These are phyloP conservation scores for Equus przewalskii DNA, from an alignment of 2,113 vertebrate species.

Conservation along the genomic window DNA sequence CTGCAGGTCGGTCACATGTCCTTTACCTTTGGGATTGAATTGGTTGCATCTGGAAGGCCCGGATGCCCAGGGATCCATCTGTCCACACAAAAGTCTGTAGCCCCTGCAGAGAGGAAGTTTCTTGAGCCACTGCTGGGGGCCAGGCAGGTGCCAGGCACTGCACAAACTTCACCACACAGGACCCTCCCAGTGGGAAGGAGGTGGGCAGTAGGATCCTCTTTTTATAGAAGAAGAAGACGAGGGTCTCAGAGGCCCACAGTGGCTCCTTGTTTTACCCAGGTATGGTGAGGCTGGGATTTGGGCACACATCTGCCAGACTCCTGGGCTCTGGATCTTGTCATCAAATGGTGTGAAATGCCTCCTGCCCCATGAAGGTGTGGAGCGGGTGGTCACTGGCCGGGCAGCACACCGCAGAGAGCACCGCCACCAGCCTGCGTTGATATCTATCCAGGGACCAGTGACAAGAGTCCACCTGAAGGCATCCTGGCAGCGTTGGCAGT, in stretches of 20 bases:
- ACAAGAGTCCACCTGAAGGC: background rate
- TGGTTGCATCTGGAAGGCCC: background rate
- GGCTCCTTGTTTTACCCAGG: background rate
- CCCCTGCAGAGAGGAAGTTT: background rate
- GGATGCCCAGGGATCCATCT: background rate
- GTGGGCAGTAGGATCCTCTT: background rate
- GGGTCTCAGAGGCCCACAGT: background rate
- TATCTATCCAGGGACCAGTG: no score
- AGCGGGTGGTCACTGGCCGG: background rate
- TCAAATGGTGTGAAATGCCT: background rate
- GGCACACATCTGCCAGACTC: fast-evolving
- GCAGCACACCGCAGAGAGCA: fast-evolving
- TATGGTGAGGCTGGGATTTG: background rate
- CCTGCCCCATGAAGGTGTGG: no score
- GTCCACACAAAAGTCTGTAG: background rate
- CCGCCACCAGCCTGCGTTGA: background rate
- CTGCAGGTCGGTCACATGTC: background rate
- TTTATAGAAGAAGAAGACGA: background rate
- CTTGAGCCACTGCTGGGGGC: background rate
- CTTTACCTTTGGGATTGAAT: background rate
- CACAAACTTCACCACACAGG: background rate
- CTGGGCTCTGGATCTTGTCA: background rate
- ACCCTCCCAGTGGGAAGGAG: no score
- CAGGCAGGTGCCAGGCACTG: background rate
- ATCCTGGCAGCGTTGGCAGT: background rate